Percentiles rank a stretch among this genome's conserved stretches.
Evolutionary conservation across 1,140 invertebrate genomes (phyloP).

Genomic region (Acyrthosiphon pisum): DNA sequence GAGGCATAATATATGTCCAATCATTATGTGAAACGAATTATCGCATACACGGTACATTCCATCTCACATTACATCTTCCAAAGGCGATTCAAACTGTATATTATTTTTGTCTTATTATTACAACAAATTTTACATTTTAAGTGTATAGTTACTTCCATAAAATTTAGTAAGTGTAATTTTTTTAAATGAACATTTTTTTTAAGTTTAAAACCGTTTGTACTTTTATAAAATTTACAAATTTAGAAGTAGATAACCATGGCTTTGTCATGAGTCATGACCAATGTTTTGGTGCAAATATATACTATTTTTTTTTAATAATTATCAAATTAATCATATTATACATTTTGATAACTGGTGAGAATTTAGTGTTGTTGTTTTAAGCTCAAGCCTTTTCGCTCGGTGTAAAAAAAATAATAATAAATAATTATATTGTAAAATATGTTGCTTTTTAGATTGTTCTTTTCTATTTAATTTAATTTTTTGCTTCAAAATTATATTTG

Average conservation of each 20-base stretch:
- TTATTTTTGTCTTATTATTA: constrained; percentile 29
- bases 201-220: constrained; percentile 48
- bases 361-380: constrained; percentile 49
- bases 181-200: constrained; percentile 14
- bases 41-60: constrained; percentile 5
- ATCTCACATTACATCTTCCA: constrained; percentile 25
- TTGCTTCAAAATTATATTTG: constrained; percentile 38
- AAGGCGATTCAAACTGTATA: constrained; percentile 36
- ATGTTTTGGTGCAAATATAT: constrained; percentile 10
- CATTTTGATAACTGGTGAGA: constrained; percentile 39
- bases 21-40: constrained; percentile 33
- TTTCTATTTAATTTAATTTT: constrained; percentile 41
- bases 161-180: constrained; percentile 11
- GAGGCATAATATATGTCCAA: background rate
- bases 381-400: constrained; percentile 43
- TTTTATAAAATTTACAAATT: constrained; percentile 46
- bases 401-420: constrained; percentile 35
- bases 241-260: background rate
- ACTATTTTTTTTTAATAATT: constrained; percentile 37
- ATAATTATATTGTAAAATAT: constrained; percentile 53
- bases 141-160: constrained; percentile 45
- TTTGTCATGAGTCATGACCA: constrained; percentile 44
- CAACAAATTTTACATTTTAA: constrained; percentile 18
- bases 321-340: constrained; percentile 32
- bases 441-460: constrained; percentile 56